Conservation (phyloP, 64 coral and sea anemone species). For the Montipora cactus region DNA sequence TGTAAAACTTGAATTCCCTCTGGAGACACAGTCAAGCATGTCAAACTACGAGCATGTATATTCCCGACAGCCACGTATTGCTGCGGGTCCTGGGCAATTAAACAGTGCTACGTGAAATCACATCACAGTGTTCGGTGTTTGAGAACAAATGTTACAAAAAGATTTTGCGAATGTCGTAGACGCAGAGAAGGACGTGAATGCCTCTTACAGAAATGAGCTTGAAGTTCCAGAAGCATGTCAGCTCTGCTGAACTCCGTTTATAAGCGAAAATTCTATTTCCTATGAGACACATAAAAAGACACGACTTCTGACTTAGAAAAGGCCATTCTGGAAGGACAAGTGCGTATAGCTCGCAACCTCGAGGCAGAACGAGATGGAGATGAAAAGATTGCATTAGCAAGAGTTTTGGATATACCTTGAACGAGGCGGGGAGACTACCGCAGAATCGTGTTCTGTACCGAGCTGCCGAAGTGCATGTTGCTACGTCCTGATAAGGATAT, state of each 20-base stretch:
- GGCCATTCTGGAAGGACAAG: neutral
- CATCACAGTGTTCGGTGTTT: neutral
- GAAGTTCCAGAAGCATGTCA: neutral
- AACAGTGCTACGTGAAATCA: neutral
- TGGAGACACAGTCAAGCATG: no score
- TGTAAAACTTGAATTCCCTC: no score
- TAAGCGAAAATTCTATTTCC: neutral
- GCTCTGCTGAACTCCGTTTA: neutral
- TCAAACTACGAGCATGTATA: no score
- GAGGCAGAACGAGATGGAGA: slow-evolving; percentile 17
- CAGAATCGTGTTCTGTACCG: no score
- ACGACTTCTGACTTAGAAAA: no score
- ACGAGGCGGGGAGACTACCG: no score
- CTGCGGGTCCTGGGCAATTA: no score
- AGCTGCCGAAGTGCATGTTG: no score
- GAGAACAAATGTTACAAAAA: slow-evolving; percentile 20
- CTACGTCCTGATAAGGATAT: no score
- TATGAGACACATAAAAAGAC: neutral
- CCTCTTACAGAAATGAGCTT: slow-evolving; percentile 2
- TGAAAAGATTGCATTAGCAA: neutral
- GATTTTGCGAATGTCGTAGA: slow-evolving; percentile 27
- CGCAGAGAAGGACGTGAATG: slow-evolving; percentile 11
- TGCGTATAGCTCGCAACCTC: neutral
- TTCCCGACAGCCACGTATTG: no score
- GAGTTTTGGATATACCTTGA: no score